Base-by-base conservation (phyloP, 2,888 invertebrate species). In the Aphodius sticticus region DNA sequence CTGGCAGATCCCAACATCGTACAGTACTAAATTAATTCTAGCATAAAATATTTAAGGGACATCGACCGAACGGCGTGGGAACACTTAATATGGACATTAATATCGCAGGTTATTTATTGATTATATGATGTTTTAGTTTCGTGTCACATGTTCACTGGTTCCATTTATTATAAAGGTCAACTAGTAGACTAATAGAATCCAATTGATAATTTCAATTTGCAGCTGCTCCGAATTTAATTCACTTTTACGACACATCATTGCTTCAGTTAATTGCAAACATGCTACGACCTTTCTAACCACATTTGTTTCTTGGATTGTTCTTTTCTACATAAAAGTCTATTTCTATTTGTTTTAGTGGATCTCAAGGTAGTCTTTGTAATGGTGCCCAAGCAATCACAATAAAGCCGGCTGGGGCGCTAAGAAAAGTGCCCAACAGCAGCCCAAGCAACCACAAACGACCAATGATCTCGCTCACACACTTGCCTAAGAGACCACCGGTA, bases 401-500 rank as follows among this genome's bases (percentile, higher is more conserved):
- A 78, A 89, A 80, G 77, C 79, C 80, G 9, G 69, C 74, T 16
- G 81, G 81, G 2, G 77, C 81, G 6, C 83, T 89, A 38, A 93
- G 94, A 15, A 95, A 95, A 89, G 92, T 95, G 77, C 95, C 94
- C 81, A 96, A 95, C 86, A 93, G 91, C 80, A 93, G 92, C 83
- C 93, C 94, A 16, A 94, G 93, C 86, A 90, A 91, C 70, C 91
- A 92, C 85, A 95, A 95, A 88, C 94, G 93, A 86, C 95, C 94
- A 2, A 94, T 93, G 89, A 94, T 94, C 69, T 90, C 94, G 76
- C 91, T 96, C 82, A 95, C 96, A 80, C 96, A 96, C 88, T 90
- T 97, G 82, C 96, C 96, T 0, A 95, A 95, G 87, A 92, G 97
- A 82, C 96, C 96, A 70, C 95, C 97, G 35, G 97, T 97, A 79